Base-by-base conservation (phyloP, 2,888 invertebrate species). In the Lasioglossum malachurum region DNA sequence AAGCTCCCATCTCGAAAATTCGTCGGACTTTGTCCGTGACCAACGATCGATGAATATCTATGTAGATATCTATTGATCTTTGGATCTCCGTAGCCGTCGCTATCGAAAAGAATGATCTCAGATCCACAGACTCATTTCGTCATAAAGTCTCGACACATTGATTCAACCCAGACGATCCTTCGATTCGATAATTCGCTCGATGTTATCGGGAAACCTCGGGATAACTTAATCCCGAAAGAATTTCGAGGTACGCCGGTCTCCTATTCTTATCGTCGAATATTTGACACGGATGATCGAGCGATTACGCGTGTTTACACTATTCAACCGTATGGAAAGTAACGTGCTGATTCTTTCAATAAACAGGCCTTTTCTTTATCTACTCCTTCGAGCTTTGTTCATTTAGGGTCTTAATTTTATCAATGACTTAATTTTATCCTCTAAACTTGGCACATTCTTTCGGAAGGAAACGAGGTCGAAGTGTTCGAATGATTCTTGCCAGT, bases 21-120 rank as follows among this genome's bases (percentile, higher is more conserved):
- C 41, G 49, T 27, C 53, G 83, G 79, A 83, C 83, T 79, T 83
- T 71, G 64, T 31, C 16, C 31, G 79, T 69, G 16, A 41, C 23
- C 53, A 49, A 76, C 23, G 49, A 31, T 31, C 49, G 14, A 74
- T 23, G 23, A 16, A 49, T 23, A 74, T 49, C 35, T 69, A 10
- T 10, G n/a, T n/a, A 19, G 38, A 23, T 23, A 12, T 69, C 35
- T 10, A 4, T 8, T 4, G 23, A 69, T 44, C 44, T 12, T 44
- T 44, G 12, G 23, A 69, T 69, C 1, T 23, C 8, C 10, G 23
- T 1, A 35, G 67, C 7, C 67, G 3, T 4, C 44, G 4, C 19
- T 67, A 67, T 67, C 35, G 19, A 23, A 35, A 35, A 10, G 10
- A 19, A 38, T 8, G 12, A 67, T 35, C 23, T 23, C 53, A n/a